Percentiles rank a stretch among this genome's conserved stretches.
phyloP scores from a whole-genome alignment of 2,797 vertebrate species.

The Smutsia gigantea region DNA sequence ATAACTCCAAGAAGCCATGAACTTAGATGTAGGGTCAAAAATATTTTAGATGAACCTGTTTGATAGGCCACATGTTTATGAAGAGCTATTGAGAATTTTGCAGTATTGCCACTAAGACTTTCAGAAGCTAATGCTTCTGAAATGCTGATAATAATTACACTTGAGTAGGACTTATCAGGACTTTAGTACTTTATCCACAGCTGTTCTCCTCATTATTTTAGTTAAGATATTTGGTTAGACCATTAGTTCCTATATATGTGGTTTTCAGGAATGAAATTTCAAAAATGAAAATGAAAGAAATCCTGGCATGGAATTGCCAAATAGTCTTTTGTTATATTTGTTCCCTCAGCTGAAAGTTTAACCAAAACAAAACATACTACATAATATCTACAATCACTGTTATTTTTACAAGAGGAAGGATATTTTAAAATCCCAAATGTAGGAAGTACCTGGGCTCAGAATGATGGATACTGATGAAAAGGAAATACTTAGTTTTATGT shows the following conservation, averaged over 20 bases:
- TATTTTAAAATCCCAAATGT: neutral
- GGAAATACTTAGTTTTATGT: neutral
- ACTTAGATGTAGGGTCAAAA: neutral
- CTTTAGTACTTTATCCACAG: neutral
- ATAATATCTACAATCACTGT: neutral
- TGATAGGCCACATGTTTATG: neutral
- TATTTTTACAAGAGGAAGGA: neutral
- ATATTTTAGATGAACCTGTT: neutral
- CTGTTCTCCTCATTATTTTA: neutral
- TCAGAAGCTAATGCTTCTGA: neutral
- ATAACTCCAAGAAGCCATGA: neutral
- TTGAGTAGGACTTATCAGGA: neutral
- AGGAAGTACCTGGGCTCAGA: neutral
- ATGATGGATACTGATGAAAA: neutral
- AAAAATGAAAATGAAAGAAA: neutral
- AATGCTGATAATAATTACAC: neutral
- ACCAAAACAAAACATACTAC: neutral
- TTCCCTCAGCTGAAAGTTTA: neutral
- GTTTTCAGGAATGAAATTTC: neutral
- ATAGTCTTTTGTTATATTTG: too few species aligned
- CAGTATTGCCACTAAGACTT: neutral
- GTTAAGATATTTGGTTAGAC: neutral
- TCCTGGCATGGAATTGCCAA: neutral
- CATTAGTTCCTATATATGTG: neutral
- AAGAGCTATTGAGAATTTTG: neutral